Conservation (phyloP, 2,888 invertebrate species). For the Lycocerus yunnanus region DNA sequence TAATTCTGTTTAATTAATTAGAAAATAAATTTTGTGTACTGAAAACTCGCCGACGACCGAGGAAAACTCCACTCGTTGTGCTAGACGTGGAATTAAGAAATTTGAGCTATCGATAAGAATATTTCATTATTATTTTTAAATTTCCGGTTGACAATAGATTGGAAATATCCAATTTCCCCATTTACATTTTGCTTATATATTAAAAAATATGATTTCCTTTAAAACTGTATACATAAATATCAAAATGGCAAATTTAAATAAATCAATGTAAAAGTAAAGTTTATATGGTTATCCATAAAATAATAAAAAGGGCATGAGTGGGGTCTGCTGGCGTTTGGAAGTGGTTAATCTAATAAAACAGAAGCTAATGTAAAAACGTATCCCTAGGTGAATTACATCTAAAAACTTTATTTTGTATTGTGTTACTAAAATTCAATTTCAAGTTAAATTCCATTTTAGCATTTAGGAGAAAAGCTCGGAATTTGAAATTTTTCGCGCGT, state of each 20-base stretch:
- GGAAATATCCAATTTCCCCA: background rate
- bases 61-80: no score
- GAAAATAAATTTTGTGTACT: no score
- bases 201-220: background rate
- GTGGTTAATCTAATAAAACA: background rate
- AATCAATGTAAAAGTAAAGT: background rate
- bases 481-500: background rate
- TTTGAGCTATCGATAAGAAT: background rate
- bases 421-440: constrained; percentile 4
- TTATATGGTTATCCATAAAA: background rate
- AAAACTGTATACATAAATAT: background rate
- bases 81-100: background rate
- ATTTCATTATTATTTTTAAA: background rate
- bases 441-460: background rate
- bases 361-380: background rate
- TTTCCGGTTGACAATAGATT: background rate
- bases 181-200: background rate
- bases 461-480: background rate
- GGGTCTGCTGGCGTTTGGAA: background rate
- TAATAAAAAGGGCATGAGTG: background rate
- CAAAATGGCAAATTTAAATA: background rate
- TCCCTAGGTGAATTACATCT: background rate
- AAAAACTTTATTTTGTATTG: background rate
- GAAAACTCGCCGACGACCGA: no score
- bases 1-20: no score